Conservation (phyloP, 2,113 vertebrate species). For the Terrapene triunguis region DNA sequence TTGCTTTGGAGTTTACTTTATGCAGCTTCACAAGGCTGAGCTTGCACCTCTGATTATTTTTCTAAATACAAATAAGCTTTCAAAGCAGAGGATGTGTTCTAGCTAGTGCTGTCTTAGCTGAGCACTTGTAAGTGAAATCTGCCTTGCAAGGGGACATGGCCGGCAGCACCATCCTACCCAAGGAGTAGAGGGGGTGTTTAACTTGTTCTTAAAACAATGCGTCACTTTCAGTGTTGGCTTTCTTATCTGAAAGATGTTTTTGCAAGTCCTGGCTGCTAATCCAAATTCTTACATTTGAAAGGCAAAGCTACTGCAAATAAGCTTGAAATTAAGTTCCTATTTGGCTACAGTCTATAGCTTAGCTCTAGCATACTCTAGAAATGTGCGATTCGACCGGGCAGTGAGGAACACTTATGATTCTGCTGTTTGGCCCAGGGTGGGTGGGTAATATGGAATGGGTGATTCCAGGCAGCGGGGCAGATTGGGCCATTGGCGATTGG, state of each 20-base stretch:
- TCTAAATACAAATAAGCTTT: background rate
- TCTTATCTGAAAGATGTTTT: background rate
- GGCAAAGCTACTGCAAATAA: background rate
- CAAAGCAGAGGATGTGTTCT: background rate
- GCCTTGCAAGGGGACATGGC: background rate
- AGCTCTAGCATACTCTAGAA: background rate
- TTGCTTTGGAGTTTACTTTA: background rate
- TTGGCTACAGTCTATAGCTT: background rate
- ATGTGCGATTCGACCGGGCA: background rate
- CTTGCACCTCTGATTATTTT: background rate
- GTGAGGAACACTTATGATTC: too few species aligned
- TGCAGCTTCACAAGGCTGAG: background rate
- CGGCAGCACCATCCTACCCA: background rate
- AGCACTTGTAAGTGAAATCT: background rate
- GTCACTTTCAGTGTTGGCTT: background rate
- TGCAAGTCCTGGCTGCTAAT: background rate
- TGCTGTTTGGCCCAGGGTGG: background rate
- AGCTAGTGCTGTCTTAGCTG: background rate
- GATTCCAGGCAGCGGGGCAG: background rate
- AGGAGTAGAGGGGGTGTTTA: background rate
- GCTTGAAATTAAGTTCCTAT: background rate
- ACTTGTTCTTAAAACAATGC: background rate
- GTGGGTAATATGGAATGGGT: background rate
- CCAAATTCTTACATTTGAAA: background rate
- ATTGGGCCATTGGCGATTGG: too few species aligned